A percentile compares a stretch with the other conserved stretches of the same genome.
phyloP scores from a whole-genome alignment of 1,140 invertebrate genomes.

The Scaptomyza pallida region DNA sequence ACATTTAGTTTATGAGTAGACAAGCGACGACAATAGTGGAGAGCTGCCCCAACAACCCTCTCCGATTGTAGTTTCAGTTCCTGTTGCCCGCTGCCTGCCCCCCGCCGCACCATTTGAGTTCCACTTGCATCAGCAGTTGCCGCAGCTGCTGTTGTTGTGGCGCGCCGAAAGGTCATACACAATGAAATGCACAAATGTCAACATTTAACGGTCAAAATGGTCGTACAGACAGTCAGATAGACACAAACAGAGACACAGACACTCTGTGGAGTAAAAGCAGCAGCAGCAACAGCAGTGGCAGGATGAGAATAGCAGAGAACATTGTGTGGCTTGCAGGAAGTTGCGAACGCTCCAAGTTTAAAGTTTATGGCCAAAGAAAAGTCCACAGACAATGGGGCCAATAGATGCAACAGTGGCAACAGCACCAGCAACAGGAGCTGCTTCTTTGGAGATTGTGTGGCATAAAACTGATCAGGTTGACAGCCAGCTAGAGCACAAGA shows the following conservation, averaged over 20 bases:
- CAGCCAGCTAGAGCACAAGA: conserved; percentile 12
- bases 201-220: conserved; percentile 80
- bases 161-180: conserved; percentile 73
- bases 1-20: conserved; percentile 82
- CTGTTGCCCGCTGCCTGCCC: conserved; percentile 12
- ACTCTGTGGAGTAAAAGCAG: conserved; percentile 3
- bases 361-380: conserved; percentile 73
- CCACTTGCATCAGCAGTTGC: conserved; percentile 16
- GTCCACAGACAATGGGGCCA: conserved; percentile 57
- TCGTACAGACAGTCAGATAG: conserved; percentile 41
- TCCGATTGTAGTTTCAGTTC: conserved; percentile 19
- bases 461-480: conserved; percentile 66
- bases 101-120: conserved; percentile 19
- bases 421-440: conserved; percentile 27
- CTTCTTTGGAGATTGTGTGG: conserved; percentile 18
- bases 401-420: conserved; percentile 53
- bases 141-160: conserved; percentile 52
- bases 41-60: conserved; percentile 30
- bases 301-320: conserved; percentile 10
- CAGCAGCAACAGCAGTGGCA: not conserved
- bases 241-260: conserved; percentile 9
- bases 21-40: conserved; percentile 75
- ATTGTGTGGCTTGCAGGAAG: conserved; percentile 70
- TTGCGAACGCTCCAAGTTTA: conserved; percentile 64
- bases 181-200: conserved; percentile 81